A percentile compares a stretch with the other conserved stretches of the same genome.
phyloP scores from a whole-genome alignment of 2,797 vertebrate species.

The Epinephelus coioides region DNA sequence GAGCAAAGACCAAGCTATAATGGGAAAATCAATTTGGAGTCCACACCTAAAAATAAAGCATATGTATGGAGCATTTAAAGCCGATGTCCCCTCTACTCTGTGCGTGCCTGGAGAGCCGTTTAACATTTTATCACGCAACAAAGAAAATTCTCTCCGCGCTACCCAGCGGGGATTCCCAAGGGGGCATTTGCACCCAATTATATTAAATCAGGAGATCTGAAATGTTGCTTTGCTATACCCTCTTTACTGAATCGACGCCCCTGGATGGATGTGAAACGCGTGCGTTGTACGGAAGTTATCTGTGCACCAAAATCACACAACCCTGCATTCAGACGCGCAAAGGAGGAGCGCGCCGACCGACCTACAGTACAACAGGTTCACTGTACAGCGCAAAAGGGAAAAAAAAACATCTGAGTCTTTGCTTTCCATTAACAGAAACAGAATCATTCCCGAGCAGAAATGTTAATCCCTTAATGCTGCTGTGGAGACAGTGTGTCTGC shows the following conservation, averaged over 20 bases:
- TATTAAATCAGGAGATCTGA: not conserved
- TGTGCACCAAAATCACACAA: constrained; percentile 48
- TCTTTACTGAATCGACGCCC: not conserved
- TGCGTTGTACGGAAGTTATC: constrained; percentile 32
- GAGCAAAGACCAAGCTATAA: not conserved
- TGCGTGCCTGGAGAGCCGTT: constrained; percentile 24
- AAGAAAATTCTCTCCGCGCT: not conserved
- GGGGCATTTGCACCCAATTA: not conserved
- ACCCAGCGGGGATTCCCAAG: not conserved
- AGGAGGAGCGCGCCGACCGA: constrained; percentile 20
- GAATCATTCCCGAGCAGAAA: not conserved
- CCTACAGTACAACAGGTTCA: constrained; percentile 52
- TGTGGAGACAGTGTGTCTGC: constrained; percentile 17
- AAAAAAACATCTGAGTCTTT: not conserved
- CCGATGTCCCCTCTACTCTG: constrained; percentile 15
- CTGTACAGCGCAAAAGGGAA: not conserved
- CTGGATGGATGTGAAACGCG: not conserved
- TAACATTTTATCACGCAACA: constrained; percentile 33
- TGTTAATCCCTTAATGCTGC: constrained; percentile 25
- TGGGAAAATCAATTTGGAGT: constrained; percentile 1
- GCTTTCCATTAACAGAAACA: constrained; percentile 28
- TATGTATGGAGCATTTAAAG: constrained; percentile 35
- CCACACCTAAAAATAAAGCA: constrained; percentile 11
- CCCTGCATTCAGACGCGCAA: constrained; percentile 33
- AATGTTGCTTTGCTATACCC: not conserved